Evolutionary conservation across 2,113 vertebrate species (phyloP).

Genomic region (Condylura cristata): DNA sequence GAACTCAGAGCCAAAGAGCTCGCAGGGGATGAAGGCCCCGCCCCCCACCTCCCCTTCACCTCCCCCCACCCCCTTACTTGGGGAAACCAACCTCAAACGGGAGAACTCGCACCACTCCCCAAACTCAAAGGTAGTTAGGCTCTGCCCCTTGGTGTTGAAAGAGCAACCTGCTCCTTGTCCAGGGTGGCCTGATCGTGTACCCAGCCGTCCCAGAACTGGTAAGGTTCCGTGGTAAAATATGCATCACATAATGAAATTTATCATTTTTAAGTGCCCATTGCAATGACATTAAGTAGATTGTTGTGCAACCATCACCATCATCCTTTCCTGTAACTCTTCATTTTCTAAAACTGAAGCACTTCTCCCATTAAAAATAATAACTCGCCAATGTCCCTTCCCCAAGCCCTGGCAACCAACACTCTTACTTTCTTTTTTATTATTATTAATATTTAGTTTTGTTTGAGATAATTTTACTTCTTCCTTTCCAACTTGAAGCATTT

Average conservation of each 20-base stretch:
- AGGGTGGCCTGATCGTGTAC: slow-evolving; percentile 78
- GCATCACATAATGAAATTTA: not conserved
- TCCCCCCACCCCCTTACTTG: too few relatives aligned
- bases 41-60: too few relatives aligned
- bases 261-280: not conserved
- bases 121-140: slow-evolving; percentile 86
- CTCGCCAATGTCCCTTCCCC: not conserved
- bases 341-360: not conserved
- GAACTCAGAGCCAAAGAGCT: slow-evolving; percentile 92
- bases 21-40: slow-evolving; percentile 87
- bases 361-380: not conserved
- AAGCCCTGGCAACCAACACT: not conserved
- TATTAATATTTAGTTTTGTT: too few relatives aligned
- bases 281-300: not conserved
- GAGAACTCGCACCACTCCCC: slow-evolving; percentile 93
- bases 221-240: slow-evolving; percentile 67
- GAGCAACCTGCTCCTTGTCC: slow-evolving; percentile 76
- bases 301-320: not conserved
- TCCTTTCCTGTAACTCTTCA: not conserved
- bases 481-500: not conserved
- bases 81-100: slow-evolving; percentile 91
- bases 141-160: slow-evolving; percentile 88
- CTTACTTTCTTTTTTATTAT: too few relatives aligned
- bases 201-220: slow-evolving; percentile 88
- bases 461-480: not conserved